Evolutionary conservation across 2,888 invertebrate genomes (phyloP).

Genomic region (Copidosoma aretas): DNA sequence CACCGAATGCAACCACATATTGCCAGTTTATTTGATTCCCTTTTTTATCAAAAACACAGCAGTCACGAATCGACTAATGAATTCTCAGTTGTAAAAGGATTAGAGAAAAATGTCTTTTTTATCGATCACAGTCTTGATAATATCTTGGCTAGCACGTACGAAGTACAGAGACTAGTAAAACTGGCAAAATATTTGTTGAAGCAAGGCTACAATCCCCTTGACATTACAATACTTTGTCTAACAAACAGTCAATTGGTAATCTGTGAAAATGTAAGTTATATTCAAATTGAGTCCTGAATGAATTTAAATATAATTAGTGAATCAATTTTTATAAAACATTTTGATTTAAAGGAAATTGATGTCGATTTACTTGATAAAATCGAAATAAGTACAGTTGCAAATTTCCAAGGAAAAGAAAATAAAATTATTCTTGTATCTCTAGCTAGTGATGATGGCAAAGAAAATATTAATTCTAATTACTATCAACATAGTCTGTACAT

Average conservation of each 20-base stretch:
- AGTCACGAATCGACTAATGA: not conserved
- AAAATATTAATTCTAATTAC: constrained; percentile 11
- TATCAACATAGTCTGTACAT: constrained; percentile 10
- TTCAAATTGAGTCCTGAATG: not conserved
- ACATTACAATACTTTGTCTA: constrained; percentile 1
- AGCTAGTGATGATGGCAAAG: constrained; percentile 18
- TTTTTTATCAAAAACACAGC: constrained; percentile 4
- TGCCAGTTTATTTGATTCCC: not conserved
- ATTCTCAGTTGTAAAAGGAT: not conserved
- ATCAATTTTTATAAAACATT: too few species aligned
- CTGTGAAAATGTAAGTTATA: not conserved
- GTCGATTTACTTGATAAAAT: not conserved
- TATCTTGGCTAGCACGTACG: too few species aligned
- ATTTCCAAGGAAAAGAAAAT: constrained; percentile 30
- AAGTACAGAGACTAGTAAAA: not conserved
- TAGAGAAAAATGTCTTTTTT: constrained; percentile 4
- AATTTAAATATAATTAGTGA: too few species aligned
- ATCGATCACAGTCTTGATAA: not conserved
- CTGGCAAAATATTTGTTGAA: not conserved
- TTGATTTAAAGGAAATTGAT: too few species aligned
- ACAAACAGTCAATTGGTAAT: not conserved
- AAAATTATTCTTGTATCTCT: constrained; percentile 25
- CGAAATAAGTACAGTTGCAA: constrained; percentile 15
- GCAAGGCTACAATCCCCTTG: not conserved
- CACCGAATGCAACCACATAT: constrained; percentile 30